phyloP scores from a whole-genome alignment of 2,113 vertebrate genomes.

The Chaetops frenatus region DNA sequence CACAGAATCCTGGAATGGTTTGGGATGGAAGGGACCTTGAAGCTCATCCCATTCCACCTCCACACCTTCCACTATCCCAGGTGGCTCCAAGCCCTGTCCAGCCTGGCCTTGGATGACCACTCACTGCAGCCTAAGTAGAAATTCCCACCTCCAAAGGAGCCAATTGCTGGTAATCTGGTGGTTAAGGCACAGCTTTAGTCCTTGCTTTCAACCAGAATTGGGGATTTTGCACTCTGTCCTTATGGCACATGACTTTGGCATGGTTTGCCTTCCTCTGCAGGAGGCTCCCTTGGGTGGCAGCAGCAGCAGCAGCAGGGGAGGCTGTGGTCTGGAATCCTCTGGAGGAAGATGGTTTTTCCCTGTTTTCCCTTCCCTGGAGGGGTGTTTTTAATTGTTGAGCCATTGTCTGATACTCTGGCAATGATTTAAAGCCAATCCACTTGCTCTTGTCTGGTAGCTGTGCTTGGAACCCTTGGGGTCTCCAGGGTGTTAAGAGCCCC shows the following conservation, averaged over 20 bases:
- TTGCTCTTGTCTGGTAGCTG: background rate
- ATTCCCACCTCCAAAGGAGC: background rate
- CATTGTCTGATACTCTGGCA: background rate
- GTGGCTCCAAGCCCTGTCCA: background rate
- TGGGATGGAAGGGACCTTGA: background rate
- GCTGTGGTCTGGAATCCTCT: background rate
- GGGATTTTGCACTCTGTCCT: background rate
- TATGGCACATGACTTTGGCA: accelerated
- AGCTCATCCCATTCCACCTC: background rate
- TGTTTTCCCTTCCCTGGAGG: background rate
- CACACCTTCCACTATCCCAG: background rate
- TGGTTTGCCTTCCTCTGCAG: background rate
- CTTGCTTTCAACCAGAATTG: background rate
- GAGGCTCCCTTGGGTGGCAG: background rate
- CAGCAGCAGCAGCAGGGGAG: background rate
- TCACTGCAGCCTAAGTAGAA: background rate
- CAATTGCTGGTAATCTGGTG: background rate
- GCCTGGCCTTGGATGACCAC: accelerated
- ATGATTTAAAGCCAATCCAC: background rate
- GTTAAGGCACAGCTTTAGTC: background rate
- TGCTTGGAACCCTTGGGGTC: background rate
- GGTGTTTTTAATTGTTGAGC: background rate
- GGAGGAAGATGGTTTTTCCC: background rate
- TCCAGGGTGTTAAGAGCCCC: background rate
- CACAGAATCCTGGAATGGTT: background rate